These are phyloP conservation scores for Coregonus ussuriensis DNA, from an alignment of 2,797 vertebrate species.

Conservation along the genomic window DNA sequence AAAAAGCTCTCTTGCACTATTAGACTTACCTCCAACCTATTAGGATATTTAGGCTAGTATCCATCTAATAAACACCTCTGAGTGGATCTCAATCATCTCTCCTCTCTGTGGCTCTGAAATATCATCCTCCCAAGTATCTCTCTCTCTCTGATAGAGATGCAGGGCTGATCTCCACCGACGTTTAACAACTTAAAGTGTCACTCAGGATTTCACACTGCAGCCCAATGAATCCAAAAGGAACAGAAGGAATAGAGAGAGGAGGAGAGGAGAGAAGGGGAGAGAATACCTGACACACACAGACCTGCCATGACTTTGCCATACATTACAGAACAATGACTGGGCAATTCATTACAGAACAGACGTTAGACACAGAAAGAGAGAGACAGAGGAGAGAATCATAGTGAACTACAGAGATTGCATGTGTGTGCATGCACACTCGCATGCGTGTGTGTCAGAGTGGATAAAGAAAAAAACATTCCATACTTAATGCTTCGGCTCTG, in stretches of 20 bases:
- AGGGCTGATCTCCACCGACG: slow-evolving; percentile 65
- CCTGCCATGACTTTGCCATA: slow-evolving; percentile 12
- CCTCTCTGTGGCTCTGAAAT: too few relatives aligned
- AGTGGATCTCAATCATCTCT: too few relatives aligned
- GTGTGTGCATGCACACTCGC: background rate
- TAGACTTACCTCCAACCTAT: slow-evolving; percentile 2
- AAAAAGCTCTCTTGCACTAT: background rate
- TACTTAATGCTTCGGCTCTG: background rate
- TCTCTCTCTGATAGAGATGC: slow-evolving; percentile 62
- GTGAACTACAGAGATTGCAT: background rate
- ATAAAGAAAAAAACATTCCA: slow-evolving; percentile 8
- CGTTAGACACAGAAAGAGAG: slow-evolving; percentile 23
- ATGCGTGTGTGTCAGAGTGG: slow-evolving; percentile 3
- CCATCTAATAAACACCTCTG: too few relatives aligned
- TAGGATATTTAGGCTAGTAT: too few relatives aligned
- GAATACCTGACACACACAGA: slow-evolving; percentile 30
- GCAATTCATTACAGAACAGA: slow-evolving; percentile 35
- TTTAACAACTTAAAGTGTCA: slow-evolving; percentile 71
- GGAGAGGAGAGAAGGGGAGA: slow-evolving; percentile 34
- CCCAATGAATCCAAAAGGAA: slow-evolving; percentile 21
- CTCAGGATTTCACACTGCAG: slow-evolving; percentile 68
- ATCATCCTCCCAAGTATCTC: too few relatives aligned
- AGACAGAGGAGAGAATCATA: background rate
- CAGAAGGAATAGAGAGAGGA: background rate
- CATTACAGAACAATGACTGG: slow-evolving; percentile 28